These are phyloP conservation scores for Ophion slaviceki DNA, from an alignment of 2,888 invertebrate genomes.

Conservation along the genomic window DNA sequence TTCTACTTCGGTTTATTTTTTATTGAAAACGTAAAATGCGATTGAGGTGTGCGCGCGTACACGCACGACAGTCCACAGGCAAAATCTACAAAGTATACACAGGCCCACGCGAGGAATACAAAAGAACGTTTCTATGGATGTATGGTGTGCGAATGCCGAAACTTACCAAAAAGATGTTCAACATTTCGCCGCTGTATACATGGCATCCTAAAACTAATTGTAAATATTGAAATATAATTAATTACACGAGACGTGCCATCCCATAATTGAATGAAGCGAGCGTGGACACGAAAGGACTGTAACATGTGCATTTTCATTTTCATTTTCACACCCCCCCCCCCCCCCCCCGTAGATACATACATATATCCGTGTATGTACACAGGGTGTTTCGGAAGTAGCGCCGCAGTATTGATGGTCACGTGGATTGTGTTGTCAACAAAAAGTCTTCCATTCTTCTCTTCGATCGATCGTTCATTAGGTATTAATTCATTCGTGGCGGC, in stretches of 20 bases:
- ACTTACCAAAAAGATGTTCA: constrained; percentile 66
- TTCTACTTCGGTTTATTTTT: constrained; percentile 41
- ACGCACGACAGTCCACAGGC: constrained; percentile 48
- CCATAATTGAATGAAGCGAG: constrained; percentile 60
- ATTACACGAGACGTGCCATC: constrained; percentile 65
- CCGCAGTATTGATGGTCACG: not conserved
- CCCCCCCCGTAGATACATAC: not conserved
- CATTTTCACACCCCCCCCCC: not conserved
- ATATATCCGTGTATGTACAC: not conserved
- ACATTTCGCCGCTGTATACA: constrained; percentile 67
- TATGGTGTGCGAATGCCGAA: constrained; percentile 61
- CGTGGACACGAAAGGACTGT: constrained; percentile 55
- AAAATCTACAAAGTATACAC: constrained; percentile 55
- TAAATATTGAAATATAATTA: constrained; percentile 67
- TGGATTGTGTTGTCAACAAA: no score
- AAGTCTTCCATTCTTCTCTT: no score
- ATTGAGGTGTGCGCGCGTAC: constrained; percentile 54
- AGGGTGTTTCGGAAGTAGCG: not conserved
- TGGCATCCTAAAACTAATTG: constrained; percentile 64
- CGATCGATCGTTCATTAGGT: no score
- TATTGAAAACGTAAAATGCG: constrained; percentile 48
- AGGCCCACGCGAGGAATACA: constrained; percentile 55
- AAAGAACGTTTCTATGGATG: constrained; percentile 57
- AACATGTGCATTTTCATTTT: constrained; percentile 54
- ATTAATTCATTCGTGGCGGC: no score